Evolutionary conservation across 2,797 vertebrate species (phyloP), one percentile per base, ranked within the genome.

Genomic region (Sphenodon punctatus): DNA sequence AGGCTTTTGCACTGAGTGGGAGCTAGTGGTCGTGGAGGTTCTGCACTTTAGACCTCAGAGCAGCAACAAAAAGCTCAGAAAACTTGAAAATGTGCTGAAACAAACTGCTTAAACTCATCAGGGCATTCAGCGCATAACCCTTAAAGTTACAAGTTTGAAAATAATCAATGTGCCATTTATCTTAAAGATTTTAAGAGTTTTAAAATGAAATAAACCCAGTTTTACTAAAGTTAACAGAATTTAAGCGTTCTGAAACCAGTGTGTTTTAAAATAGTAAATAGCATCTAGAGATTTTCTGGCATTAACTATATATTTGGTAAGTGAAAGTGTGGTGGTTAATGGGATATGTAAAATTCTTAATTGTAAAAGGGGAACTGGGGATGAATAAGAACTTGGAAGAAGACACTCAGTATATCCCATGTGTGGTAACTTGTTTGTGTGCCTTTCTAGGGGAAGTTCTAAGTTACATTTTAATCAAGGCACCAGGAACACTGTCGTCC

Each of bases 11-110:
- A 48, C 67, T 71, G 73, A 41, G 22, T 59, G 59, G 56, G 59
- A 85, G 41, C 59, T 48, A 71, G 51, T 87, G 87, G 80, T 65
- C 48, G 78, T 48, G 84, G 61, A 80, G 70, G 49, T 65, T 80
- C 41, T 87, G 53, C 49, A 79, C 67, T 89, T 92, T 76, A 82
- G 53, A 85, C 82, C 61, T 73, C 19, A 76, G 17, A 53, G 42
- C 45, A 79, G 32, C 51, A 79, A 10, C 14, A 41, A 48, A 89
- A 78, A 64, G 30, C 45, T 69, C 34, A 76, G 38, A 30, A 87
- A 51, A 61, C 38, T 86, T 87, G 75, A 76, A 68, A 84, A 58
- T 45, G 14, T 58, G 6, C 38, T 79, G 75, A 72, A 84, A 80
- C 61, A 70, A 79, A 19, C 25, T 30, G 15, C 20, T 71, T 85